Evolutionary conservation across 2,113 vertebrate genomes (phyloP).

Genomic region (Tinamus guttatus): DNA sequence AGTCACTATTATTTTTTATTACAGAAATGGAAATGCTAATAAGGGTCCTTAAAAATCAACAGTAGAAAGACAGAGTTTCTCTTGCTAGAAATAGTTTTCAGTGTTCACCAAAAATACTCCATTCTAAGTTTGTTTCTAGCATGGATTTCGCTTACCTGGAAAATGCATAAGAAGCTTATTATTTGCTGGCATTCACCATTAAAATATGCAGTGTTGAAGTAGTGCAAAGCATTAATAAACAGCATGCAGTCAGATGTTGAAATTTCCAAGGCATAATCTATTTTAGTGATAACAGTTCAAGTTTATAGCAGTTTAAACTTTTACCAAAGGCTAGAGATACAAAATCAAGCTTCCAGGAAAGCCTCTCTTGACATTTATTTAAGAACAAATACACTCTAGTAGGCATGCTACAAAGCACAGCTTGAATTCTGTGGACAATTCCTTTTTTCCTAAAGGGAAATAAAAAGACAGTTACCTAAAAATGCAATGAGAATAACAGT

Average conservation of each 20-base stretch:
- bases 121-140: neutral
- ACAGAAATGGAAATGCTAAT: neutral
- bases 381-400: neutral
- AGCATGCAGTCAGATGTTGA: neutral
- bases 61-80: neutral
- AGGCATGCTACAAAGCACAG: neutral
- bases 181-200: neutral
- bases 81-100: neutral
- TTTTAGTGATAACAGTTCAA: neutral
- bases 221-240: neutral
- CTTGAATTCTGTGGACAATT: neutral
- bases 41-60: neutral
- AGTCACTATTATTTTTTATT: neutral
- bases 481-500: neutral
- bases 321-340: neutral
- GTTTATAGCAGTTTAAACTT: neutral
- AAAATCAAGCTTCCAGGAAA: neutral
- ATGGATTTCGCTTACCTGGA: neutral
- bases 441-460: neutral
- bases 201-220: neutral
- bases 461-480: neutral
- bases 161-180: neutral
- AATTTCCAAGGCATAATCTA: neutral
- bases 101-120: neutral
- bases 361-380: neutral